Evolutionary conservation across 2,113 vertebrate genomes (phyloP).

Genomic region (Poicephalus gulielmi): DNA sequence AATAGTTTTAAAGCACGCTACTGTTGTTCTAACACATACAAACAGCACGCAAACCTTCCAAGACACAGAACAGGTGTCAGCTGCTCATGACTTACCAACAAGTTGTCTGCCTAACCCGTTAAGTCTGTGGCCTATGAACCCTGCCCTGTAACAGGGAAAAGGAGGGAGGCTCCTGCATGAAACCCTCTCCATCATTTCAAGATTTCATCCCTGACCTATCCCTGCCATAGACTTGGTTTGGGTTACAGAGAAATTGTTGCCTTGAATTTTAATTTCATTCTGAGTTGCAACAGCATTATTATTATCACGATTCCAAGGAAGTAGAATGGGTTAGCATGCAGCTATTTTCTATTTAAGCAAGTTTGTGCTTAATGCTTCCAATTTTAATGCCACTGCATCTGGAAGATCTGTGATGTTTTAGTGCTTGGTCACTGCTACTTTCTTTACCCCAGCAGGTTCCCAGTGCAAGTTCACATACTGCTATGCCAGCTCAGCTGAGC

Average conservation of each 20-base stretch:
- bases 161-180: background rate
- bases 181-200: background rate
- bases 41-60: background rate
- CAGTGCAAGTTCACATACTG: background rate
- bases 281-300: background rate
- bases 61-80: background rate
- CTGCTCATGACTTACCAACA: background rate
- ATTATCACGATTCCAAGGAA: background rate
- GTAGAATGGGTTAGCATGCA: background rate
- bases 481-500: conserved; percentile 11
- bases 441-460: conserved; percentile 5
- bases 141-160: background rate
- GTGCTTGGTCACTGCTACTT: background rate
- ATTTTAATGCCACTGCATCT: background rate
- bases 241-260: background rate
- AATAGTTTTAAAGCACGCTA: background rate
- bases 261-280: conserved; percentile 25
- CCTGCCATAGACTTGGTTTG: background rate
- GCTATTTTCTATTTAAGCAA: background rate
- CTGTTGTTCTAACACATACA: background rate
- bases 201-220: background rate
- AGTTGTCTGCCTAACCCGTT: background rate
- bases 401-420: background rate
- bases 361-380: background rate
- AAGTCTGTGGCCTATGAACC: background rate